Conservation (phyloP, 2,888 invertebrate species). For the Pyrochroa serraticornis region DNA sequence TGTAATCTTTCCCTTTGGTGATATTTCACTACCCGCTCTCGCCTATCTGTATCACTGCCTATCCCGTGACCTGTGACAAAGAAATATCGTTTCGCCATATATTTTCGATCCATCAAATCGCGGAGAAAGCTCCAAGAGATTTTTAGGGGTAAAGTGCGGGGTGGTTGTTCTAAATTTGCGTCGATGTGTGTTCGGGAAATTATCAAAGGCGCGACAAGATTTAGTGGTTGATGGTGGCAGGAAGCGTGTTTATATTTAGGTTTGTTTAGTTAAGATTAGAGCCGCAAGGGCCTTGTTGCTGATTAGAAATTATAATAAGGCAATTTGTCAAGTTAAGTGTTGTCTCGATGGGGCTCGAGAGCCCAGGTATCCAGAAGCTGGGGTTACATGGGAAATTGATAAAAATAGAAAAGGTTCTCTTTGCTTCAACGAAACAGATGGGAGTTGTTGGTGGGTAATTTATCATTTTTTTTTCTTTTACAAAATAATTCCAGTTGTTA, state of each 20-base stretch:
- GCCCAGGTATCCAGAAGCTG: slow-evolving; percentile 20
- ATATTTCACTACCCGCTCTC: slow-evolving; percentile 54
- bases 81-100: slow-evolving; percentile 43
- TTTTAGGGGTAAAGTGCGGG: slow-evolving; percentile 19
- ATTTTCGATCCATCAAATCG: slow-evolving; percentile 22
- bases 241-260: slow-evolving; percentile 51
- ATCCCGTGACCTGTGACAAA: slow-evolving; percentile 45
- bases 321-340: slow-evolving; percentile 55
- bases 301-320: slow-evolving; percentile 57
- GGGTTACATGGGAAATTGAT: slow-evolving; percentile 25
- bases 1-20: slow-evolving; percentile 57
- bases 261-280: slow-evolving; percentile 38
- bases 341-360: slow-evolving; percentile 34
- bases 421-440: slow-evolving; percentile 11
- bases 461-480: slow-evolving; percentile 10
- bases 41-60: slow-evolving; percentile 46
- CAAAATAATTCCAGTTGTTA: slow-evolving; percentile 11
- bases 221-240: slow-evolving; percentile 46
- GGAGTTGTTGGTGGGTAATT: slow-evolving; percentile 13
- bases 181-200: slow-evolving; percentile 42
- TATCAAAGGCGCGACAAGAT: slow-evolving; percentile 44
- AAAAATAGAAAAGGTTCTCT: slow-evolving; percentile 22
- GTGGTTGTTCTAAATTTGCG: slow-evolving; percentile 42
- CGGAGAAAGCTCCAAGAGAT: neutral
- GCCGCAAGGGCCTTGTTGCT: slow-evolving; percentile 39